phyloP scores from a whole-genome alignment of 2,113 vertebrate genomes.

The Oncorhynchus keta region DNA sequence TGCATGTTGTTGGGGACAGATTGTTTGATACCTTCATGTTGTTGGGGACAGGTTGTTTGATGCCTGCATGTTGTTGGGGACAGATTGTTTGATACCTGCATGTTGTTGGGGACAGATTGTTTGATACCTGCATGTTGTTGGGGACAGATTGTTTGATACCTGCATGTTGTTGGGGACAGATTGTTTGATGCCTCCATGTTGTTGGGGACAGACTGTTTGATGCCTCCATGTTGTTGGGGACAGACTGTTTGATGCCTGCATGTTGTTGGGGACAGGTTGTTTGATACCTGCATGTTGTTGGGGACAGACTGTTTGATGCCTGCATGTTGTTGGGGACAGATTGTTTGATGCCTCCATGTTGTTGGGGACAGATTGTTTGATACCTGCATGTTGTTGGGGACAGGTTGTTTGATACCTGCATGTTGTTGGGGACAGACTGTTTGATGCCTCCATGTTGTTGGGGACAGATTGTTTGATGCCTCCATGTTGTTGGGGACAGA shows the following conservation, averaged over 20 bases:
- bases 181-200: not conserved
- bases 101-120: not conserved
- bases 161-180: not conserved
- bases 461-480: not conserved
- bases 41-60: not conserved
- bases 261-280: not conserved
- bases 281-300: not conserved
- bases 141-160: not conserved
- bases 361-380: not conserved
- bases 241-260: not conserved
- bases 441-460: not conserved
- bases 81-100: not conserved
- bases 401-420: not conserved
- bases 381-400: not conserved
- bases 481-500: not conserved
- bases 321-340: not conserved
- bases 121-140: not conserved
- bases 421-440: not conserved
- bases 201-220: not conserved
- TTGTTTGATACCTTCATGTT: not conserved
- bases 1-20: conserved; percentile 2
- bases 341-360: not conserved
- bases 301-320: not conserved
- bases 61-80: not conserved
- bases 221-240: not conserved